phyloP scores from a whole-genome alignment of 2,888 invertebrate species.

The Tenthredo mesomela region DNA sequence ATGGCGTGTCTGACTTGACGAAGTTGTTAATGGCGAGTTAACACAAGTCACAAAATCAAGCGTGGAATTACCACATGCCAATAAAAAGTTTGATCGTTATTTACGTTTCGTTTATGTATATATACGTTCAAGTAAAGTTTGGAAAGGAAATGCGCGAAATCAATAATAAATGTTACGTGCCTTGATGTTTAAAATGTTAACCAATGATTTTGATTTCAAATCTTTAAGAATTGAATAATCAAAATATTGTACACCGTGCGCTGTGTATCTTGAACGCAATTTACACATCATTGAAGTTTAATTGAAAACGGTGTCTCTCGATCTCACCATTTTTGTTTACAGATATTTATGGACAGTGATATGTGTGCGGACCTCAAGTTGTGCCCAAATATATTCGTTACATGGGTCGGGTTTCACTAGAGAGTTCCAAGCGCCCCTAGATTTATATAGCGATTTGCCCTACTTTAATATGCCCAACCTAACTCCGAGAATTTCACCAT shows the following conservation, averaged over 20 bases:
- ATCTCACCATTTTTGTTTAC: not conserved
- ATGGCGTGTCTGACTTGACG: not conserved
- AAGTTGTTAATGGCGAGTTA: constrained; percentile 6
- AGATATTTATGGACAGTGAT: not conserved
- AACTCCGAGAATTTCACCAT: not conserved
- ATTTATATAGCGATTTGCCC: not conserved
- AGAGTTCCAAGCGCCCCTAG: not conserved
- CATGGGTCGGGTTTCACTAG: not conserved
- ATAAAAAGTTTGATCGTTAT: constrained; percentile 19
- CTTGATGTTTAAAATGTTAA: not conserved
- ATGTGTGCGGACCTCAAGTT: not conserved
- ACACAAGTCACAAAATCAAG: constrained; percentile 18
- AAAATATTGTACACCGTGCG: not conserved
- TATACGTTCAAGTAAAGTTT: not conserved
- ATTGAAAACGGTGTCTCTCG: not conserved
- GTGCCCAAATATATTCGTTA: constrained; percentile 18
- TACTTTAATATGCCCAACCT: not conserved
- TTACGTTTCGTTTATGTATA: no score
- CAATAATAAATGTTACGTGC: not conserved
- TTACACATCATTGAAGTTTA: not conserved
- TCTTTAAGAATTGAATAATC: not conserved
- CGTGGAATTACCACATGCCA: not conserved
- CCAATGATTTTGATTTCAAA: not conserved
- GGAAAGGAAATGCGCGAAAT: not conserved
- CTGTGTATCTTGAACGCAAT: not conserved